These are phyloP conservation scores for Aselliscus stoliczkanus DNA, from an alignment of 2,797 vertebrate genomes.

Conservation along the genomic window DNA sequence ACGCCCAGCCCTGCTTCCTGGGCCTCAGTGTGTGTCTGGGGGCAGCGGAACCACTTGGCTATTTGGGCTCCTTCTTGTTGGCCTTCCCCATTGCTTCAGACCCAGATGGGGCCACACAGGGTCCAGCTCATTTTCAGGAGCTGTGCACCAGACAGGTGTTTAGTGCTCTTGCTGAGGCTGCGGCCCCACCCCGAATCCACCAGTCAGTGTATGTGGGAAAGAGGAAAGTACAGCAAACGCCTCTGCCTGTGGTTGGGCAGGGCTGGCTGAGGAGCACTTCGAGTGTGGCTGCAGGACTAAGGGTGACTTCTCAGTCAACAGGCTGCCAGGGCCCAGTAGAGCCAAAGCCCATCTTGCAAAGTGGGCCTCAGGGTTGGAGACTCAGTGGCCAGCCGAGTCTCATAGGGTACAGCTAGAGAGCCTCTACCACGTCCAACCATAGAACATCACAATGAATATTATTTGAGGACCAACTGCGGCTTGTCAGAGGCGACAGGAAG, in stretches of 20 bases:
- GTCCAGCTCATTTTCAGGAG: not conserved
- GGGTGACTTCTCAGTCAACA: conserved; percentile 17
- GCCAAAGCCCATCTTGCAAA: not conserved
- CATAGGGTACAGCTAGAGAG: not conserved
- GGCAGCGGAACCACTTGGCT: not conserved
- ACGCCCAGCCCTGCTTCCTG: not conserved
- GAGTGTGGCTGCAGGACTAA: conserved; percentile 4
- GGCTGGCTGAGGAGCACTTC: not conserved
- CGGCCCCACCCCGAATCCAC: not conserved
- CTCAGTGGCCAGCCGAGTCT: not conserved
- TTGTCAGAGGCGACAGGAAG: not conserved
- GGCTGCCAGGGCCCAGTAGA: not conserved
- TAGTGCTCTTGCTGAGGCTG: not conserved
- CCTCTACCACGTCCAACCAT: not conserved
- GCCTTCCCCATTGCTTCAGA: not conserved
- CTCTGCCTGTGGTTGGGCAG: not conserved
- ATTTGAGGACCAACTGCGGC: not conserved
- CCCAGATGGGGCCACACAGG: too few relatives aligned
- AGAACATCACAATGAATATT: not conserved
- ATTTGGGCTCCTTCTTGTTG: not conserved
- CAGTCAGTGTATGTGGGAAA: rapidly evolving
- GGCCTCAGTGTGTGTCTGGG: not conserved
- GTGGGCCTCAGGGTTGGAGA: not conserved
- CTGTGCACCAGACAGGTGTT: not conserved
- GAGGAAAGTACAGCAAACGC: rapidly evolving